These are phyloP conservation scores for Tiaroga cobitis DNA, from an alignment of 2,797 vertebrate species.

Conservation along the genomic window DNA sequence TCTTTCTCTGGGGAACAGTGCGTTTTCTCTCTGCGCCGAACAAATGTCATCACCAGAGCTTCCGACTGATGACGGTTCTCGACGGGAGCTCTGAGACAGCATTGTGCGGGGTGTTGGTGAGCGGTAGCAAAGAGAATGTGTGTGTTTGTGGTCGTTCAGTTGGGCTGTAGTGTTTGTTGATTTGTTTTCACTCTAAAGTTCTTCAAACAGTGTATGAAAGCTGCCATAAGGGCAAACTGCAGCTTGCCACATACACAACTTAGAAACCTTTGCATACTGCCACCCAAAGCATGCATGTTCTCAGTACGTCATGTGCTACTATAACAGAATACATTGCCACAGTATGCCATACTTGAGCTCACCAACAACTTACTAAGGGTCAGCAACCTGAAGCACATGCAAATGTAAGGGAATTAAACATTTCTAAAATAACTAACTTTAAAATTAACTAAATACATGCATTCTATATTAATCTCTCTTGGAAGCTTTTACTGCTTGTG, in stretches of 20 bases:
- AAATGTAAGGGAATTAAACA: background rate
- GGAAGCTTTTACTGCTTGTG: background rate
- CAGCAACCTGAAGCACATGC: background rate
- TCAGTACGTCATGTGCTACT: background rate
- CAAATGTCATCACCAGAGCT: constrained; percentile 54
- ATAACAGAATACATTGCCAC: too few relatives aligned
- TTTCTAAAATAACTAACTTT: background rate
- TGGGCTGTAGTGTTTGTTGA: constrained; percentile 56
- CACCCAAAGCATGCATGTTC: background rate
- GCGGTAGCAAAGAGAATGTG: background rate
- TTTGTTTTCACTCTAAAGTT: constrained; percentile 42
- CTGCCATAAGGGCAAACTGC: constrained; percentile 44
- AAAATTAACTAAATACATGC: background rate
- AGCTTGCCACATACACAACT: background rate
- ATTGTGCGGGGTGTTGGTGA: constrained; percentile 27
- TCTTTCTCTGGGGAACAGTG: constrained; percentile 57
- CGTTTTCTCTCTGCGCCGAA: constrained; percentile 47
- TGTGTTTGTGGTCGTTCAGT: constrained; percentile 10
- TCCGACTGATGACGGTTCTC: constrained; percentile 52
- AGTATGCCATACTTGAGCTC: background rate
- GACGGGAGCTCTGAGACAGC: constrained; percentile 45
- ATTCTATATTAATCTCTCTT: background rate
- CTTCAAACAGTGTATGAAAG: constrained; percentile 50
- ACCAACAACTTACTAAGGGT: background rate
- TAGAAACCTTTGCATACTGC: background rate